phyloP scores from a whole-genome alignment of 2,888 invertebrate species.

The Erebia aethiops region DNA sequence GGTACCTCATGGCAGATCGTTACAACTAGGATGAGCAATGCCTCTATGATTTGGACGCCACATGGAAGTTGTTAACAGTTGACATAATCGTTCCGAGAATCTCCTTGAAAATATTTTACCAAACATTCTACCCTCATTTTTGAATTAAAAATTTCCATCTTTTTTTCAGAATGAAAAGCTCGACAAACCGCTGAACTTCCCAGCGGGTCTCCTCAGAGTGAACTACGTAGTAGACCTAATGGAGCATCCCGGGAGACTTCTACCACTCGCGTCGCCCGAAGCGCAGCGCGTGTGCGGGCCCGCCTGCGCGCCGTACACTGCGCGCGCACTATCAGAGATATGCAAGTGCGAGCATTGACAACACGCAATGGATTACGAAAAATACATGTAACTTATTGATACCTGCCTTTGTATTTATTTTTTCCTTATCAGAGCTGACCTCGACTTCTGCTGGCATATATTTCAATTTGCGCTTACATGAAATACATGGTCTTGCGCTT shows the following conservation, averaged over 20 bases:
- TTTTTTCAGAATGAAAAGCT: conserved; percentile 36
- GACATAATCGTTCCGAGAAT: too few relatives aligned
- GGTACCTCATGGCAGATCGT: too few relatives aligned
- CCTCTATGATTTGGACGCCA: too few relatives aligned
- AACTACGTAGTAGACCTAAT: conserved; percentile 86
- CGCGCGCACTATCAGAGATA: conserved; percentile 48
- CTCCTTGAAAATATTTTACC: too few relatives aligned
- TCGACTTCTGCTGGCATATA: too few relatives aligned
- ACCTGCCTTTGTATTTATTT: too few relatives aligned
- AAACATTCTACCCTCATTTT: background rate
- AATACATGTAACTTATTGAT: background rate
- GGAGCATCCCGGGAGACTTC: conserved; percentile 71
- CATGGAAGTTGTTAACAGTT: too few relatives aligned
- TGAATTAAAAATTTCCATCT: background rate
- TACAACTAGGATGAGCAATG: too few relatives aligned
- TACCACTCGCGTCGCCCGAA: conserved; percentile 61
- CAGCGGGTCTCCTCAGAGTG: conserved; percentile 80
- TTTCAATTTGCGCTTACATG: too few relatives aligned
- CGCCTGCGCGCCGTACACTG: conserved; percentile 53
- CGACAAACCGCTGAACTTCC: conserved; percentile 56
- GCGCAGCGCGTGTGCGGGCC: conserved; percentile 59
- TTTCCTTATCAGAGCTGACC: background rate
- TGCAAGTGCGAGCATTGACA: conserved; percentile 51
- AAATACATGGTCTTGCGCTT: too few relatives aligned
- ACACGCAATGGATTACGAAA: conserved; percentile 19